phyloP scores from a whole-genome alignment of 2,797 vertebrate genomes.

The Molossus molossus region DNA sequence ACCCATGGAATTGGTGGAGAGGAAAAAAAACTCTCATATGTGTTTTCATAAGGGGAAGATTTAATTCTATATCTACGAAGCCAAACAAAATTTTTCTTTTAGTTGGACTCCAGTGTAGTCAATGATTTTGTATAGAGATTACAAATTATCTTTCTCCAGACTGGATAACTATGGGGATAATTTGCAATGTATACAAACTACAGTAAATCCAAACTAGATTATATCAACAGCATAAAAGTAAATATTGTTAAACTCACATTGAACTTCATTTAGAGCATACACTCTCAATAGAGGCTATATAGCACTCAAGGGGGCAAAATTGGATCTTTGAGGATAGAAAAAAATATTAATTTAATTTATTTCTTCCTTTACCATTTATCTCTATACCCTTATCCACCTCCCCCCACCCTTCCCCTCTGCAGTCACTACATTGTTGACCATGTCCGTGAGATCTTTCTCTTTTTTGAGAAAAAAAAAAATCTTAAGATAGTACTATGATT shows the following conservation, averaged over 20 bases:
- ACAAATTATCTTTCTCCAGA: slow-evolving; percentile 42
- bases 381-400: background rate
- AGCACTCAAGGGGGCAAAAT: background rate
- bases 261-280: background rate
- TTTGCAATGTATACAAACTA: slow-evolving; percentile 10
- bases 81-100: slow-evolving; percentile 56
- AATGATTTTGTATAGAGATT: background rate
- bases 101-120: background rate
- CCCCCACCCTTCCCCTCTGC: background rate
- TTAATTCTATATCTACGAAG: background rate
- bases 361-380: background rate
- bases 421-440: background rate
- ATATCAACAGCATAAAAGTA: slow-evolving; percentile 11
- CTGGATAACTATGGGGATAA: slow-evolving; percentile 22
- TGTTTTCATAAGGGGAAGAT: background rate
- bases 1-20: background rate
- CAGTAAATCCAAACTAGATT: slow-evolving; percentile 57
- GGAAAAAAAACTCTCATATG: background rate
- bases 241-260: background rate
- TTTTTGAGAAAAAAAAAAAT: background rate
- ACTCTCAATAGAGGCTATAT: background rate
- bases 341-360: background rate
- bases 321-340: background rate
- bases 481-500: background rate
- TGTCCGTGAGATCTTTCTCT: background rate